These are phyloP conservation scores for Thereva unica DNA, from an alignment of 2,888 invertebrate genomes.

Conservation along the genomic window DNA sequence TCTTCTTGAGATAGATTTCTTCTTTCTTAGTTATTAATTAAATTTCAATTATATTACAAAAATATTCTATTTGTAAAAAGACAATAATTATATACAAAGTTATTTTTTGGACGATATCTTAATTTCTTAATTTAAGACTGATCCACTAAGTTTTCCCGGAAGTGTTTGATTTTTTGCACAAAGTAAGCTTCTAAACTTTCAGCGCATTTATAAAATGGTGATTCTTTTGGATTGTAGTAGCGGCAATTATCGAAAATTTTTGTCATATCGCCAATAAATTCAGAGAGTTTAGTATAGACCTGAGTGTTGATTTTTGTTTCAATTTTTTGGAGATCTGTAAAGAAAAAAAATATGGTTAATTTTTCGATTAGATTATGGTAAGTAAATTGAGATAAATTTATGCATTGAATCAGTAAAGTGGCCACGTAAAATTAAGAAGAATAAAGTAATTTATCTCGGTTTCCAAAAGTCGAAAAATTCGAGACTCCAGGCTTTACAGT, in stretches of 20 bases:
- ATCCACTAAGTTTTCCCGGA: conserved; percentile 77
- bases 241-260: conserved; percentile 99
- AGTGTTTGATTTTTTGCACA: conserved; percentile 88
- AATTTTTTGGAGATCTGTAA: conserved; percentile 89
- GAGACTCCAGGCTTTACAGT: too few species aligned
- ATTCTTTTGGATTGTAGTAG: conserved; percentile 94
- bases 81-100: conserved; percentile 18
- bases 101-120: conserved; percentile 26
- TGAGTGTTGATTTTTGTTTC: conserved; percentile 83
- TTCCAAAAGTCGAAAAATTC: too few species aligned
- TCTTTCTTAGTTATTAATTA: conserved; percentile 7
- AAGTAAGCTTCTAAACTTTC: conserved; percentile 94
- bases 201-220: conserved; percentile 94
- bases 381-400: neutral
- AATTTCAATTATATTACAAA: conserved; percentile 25
- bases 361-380: conserved; percentile 15
- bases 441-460: too few species aligned
- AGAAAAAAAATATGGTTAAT: conserved; percentile 40
- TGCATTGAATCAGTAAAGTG: too few species aligned
- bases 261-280: conserved; percentile 97
- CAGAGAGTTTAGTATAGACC: conserved; percentile 83
- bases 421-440: too few species aligned
- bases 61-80: conserved; percentile 35
- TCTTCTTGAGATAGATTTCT: conserved; percentile 12
- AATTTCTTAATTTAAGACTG: conserved; percentile 37